Conservation (phyloP, 2,113 vertebrate genomes). For the Sula dactylatra region DNA sequence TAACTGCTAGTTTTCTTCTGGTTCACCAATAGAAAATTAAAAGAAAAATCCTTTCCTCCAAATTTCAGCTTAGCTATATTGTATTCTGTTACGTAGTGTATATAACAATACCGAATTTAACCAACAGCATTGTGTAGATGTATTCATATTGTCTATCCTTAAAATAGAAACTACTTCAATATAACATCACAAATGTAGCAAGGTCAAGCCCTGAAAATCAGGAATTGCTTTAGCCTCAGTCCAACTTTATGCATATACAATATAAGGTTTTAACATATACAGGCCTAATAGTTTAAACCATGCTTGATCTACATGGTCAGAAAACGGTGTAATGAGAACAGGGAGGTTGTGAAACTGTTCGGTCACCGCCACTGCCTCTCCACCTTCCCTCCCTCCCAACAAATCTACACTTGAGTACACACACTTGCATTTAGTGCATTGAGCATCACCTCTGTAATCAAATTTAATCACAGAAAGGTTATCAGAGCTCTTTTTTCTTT, state of each 20-base stretch:
- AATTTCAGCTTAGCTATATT: neutral
- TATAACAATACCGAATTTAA: neutral
- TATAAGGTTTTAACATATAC: neutral
- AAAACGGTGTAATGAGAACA: neutral
- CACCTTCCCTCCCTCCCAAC: neutral
- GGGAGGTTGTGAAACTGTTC: neutral
- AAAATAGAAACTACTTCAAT: neutral
- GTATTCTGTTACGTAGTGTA: neutral
- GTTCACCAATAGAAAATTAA: neutral
- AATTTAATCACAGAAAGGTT: neutral
- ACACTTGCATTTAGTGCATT: too few relatives aligned
- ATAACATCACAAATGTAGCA: neutral
- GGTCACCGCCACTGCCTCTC: neutral
- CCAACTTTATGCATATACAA: too few relatives aligned
- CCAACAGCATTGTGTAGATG: too few relatives aligned
- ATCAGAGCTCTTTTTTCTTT: neutral
- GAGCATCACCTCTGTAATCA: neutral
- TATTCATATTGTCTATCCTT: neutral
- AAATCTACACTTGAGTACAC: neutral
- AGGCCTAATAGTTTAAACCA: neutral
- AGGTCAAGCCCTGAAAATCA: neutral
- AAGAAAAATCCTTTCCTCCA: neutral
- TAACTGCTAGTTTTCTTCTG: neutral
- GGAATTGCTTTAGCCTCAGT: neutral
- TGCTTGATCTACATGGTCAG: accelerated